A percentile compares a stretch with the other conserved stretches of the same genome.
phyloP scores from a whole-genome alignment of 2,888 invertebrate species.

The Orthosia incerta region DNA sequence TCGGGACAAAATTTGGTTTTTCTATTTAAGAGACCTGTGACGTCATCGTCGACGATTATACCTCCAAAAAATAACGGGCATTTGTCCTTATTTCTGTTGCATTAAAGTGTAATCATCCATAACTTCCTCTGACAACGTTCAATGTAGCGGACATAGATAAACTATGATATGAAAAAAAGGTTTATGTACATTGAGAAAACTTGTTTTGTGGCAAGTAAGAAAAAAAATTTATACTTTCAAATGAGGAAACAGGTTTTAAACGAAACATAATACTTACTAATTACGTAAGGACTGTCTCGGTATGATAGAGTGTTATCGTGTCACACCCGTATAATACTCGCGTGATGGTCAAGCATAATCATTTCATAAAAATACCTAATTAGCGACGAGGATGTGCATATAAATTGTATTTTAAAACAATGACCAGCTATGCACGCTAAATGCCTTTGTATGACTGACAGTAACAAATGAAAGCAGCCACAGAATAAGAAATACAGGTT shows the following conservation, averaged over 20 bases:
- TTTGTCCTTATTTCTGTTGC: too few species aligned
- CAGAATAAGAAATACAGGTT: constrained; percentile 24
- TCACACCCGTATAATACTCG: constrained; percentile 9
- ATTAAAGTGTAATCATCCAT: not conserved
- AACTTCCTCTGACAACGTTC: not conserved
- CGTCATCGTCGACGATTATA: too few species aligned
- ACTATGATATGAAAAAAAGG: not conserved
- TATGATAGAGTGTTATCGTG: not conserved
- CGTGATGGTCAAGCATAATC: constrained; percentile 30
- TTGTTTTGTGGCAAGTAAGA: not conserved
- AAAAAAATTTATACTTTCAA: not conserved
- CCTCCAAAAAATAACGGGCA: too few species aligned
- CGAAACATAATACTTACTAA: not conserved
- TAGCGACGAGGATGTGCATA: constrained; percentile 30
- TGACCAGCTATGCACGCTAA: constrained; percentile 40
- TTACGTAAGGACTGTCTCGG: not conserved
- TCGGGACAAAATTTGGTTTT: too few species aligned
- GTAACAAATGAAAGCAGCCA: constrained; percentile 49
- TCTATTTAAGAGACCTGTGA: too few species aligned
- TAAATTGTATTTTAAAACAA: constrained; percentile 28
- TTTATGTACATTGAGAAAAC: not conserved
- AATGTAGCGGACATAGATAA: not conserved
- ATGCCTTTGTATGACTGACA: constrained; percentile 33
- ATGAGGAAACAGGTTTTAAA: constrained; percentile 1
- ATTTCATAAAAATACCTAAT: constrained; percentile 40